These are phyloP conservation scores for Virgularia gustaviana DNA, from an alignment of 92 coral and sea anemone species.

Conservation along the genomic window DNA sequence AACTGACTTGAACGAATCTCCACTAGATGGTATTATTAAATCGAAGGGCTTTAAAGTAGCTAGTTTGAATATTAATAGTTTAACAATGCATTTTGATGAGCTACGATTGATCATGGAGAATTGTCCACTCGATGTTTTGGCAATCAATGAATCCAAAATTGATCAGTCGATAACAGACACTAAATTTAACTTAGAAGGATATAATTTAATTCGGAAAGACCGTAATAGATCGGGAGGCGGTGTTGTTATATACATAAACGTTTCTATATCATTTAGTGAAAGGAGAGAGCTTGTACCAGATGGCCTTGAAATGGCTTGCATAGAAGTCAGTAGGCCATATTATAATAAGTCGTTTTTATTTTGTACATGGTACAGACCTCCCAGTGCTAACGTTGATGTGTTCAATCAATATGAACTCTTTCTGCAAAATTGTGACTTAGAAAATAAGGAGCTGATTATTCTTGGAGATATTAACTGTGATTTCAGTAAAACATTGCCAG, in stretches of 20 bases:
- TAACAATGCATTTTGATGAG: neutral
- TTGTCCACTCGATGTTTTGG: neutral
- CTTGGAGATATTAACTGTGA: conserved; percentile 49
- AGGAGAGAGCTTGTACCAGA: neutral
- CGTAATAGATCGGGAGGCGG: conserved; percentile 14
- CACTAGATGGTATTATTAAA: neutral
- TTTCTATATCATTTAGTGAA: neutral
- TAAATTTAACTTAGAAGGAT: neutral
- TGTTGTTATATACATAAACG: neutral
- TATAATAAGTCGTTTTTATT: neutral
- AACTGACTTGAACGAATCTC: neutral
- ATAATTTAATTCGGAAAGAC: neutral
- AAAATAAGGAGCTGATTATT: conserved; percentile 34
- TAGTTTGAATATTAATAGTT: conserved; percentile 7
- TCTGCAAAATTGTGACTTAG: conserved; percentile 41
- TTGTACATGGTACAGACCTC: conserved; percentile 10
- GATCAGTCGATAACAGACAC: neutral
- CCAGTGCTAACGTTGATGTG: conserved; percentile 13
- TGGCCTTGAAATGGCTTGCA: neutral
- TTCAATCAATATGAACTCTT: conserved; percentile 34
- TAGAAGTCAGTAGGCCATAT: neutral
- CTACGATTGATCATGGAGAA: neutral
- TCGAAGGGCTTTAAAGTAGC: neutral
- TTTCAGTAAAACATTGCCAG: conserved; percentile 20
- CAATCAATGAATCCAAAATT: conserved; percentile 8